phyloP scores from a whole-genome alignment of 2,797 vertebrate species.

The Bovichtus variegatus region DNA sequence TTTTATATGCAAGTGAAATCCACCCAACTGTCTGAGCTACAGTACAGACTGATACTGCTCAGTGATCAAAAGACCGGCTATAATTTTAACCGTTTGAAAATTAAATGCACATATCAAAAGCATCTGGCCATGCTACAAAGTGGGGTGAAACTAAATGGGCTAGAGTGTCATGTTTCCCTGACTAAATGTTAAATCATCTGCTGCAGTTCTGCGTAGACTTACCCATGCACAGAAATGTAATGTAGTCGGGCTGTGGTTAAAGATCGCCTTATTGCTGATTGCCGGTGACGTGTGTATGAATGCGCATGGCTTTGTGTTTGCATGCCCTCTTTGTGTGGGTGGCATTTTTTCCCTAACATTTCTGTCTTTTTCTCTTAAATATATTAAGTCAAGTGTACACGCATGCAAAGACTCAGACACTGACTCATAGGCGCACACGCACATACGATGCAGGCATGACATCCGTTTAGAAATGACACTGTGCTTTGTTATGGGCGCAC shows the following conservation, averaged over 20 bases:
- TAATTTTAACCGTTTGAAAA: slow-evolving; percentile 71
- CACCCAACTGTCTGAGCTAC: slow-evolving; percentile 47
- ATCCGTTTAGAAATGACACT: not conserved
- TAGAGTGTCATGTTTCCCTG: slow-evolving; percentile 73
- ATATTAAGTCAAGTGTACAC: slow-evolving; percentile 16
- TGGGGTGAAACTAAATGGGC: slow-evolving; percentile 57
- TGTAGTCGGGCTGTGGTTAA: slow-evolving; percentile 67
- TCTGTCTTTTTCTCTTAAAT: slow-evolving; percentile 30
- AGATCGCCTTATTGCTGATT: slow-evolving; percentile 69
- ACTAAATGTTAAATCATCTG: slow-evolving; percentile 73
- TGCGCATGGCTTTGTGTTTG: slow-evolving; percentile 53
- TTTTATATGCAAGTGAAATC: slow-evolving; percentile 53
- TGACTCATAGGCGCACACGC: not conserved
- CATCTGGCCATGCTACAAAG: slow-evolving; percentile 70
- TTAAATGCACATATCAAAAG: slow-evolving; percentile 78
- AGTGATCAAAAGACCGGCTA: slow-evolving; percentile 74
- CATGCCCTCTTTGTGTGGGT: slow-evolving; percentile 52
- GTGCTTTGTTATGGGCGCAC: not conserved
- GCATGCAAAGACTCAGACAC: slow-evolving; percentile 3
- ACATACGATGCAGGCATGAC: slow-evolving; percentile 1
- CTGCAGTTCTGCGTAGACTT: slow-evolving; percentile 62
- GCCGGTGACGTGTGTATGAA: slow-evolving; percentile 53
- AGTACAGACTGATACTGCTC: slow-evolving; percentile 60
- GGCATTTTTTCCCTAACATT: slow-evolving; percentile 21
- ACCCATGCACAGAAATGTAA: slow-evolving; percentile 59